Evolutionary conservation across 2,888 invertebrate species (phyloP).

Genomic region (Xiphydria camelus): DNA sequence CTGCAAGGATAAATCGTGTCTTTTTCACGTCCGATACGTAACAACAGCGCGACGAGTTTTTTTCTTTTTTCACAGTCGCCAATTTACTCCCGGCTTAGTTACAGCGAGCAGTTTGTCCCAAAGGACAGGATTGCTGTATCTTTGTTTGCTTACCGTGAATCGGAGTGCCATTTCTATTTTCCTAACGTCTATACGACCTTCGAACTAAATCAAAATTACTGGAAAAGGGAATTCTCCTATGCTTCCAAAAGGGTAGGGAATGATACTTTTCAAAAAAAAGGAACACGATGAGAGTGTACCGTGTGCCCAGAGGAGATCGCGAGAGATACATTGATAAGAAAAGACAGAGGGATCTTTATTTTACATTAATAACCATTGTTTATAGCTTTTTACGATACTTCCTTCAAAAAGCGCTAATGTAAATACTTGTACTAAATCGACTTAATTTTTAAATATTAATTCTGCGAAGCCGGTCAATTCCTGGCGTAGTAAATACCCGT

Average conservation of each 20-base stretch:
- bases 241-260: not conserved
- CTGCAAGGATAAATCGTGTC: too few relatives aligned
- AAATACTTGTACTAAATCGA: constrained; percentile 36
- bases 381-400: constrained; percentile 22
- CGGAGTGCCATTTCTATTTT: constrained; percentile 47
- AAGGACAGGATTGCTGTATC: too few relatives aligned
- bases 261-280: not conserved
- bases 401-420: constrained; percentile 27
- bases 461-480: not conserved
- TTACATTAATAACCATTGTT: constrained; percentile 23
- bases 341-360: constrained; percentile 7
- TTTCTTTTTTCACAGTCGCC: too few relatives aligned
- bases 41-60: too few relatives aligned
- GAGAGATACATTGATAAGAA: constrained; percentile 1
- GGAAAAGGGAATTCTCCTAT: constrained; percentile 7
- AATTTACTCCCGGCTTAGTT: too few relatives aligned
- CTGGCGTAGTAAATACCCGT: too few relatives aligned
- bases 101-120: too few relatives aligned
- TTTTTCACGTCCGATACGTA: too few relatives aligned
- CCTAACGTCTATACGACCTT: constrained; percentile 19
- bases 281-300: not conserved
- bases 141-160: constrained; percentile 45
- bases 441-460: constrained; percentile 20
- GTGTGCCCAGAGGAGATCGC: too few relatives aligned
- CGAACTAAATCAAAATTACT: constrained; percentile 32